phyloP scores from a whole-genome alignment of 1,140 invertebrate species.

The Drosophila kikkawai region DNA sequence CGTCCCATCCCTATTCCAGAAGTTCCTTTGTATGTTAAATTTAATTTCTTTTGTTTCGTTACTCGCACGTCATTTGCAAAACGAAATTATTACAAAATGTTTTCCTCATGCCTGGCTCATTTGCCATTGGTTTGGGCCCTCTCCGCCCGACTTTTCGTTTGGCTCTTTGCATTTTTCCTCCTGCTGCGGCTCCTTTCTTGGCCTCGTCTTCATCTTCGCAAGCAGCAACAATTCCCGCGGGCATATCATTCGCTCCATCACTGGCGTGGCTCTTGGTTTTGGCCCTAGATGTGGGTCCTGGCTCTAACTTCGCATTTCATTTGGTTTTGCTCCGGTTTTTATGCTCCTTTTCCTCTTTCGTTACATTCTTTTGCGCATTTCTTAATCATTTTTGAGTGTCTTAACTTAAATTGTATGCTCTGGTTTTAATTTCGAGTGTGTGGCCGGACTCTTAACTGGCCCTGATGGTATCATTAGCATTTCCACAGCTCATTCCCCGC shows the following conservation, averaged over 20 bases:
- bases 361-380: conserved; percentile 61
- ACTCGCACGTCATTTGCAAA: conserved; percentile 84
- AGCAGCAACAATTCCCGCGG: conserved; percentile 73
- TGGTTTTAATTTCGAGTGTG: conserved; percentile 68
- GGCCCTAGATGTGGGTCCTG: conserved; percentile 22
- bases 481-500: conserved; percentile 29
- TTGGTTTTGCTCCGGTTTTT: conserved; percentile 50
- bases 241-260: conserved; percentile 82
- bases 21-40: conserved; percentile 79
- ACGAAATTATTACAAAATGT: conserved; percentile 84
- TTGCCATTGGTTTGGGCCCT: conserved; percentile 44
- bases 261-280: conserved; percentile 36
- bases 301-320: conserved; percentile 52
- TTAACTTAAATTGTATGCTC: conserved; percentile 75
- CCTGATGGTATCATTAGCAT: conserved; percentile 73
- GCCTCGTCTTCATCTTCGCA: conserved; percentile 57
- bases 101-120: conserved; percentile 56
- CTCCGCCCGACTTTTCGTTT: conserved; percentile 36
- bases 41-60: conserved; percentile 84
- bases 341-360: conserved; percentile 38
- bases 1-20: conserved; percentile 37
- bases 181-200: conserved; percentile 26
- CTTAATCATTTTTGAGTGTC: conserved; percentile 80
- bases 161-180: conserved; percentile 53
- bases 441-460: conserved; percentile 54